Evolutionary conservation across 2,888 invertebrate species (phyloP).

Genomic region (Macroteleia sp.): DNA sequence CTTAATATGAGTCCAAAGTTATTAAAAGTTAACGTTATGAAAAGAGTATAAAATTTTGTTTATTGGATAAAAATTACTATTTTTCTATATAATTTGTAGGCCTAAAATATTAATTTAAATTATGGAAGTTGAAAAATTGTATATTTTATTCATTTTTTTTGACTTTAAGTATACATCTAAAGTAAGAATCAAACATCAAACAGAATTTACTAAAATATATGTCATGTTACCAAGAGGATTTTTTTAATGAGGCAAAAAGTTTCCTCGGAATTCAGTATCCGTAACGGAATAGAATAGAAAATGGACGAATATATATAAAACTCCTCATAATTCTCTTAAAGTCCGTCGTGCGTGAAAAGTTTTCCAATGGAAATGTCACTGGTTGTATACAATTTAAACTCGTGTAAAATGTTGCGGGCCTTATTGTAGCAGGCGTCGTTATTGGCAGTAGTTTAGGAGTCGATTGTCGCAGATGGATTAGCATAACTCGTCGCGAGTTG

Average conservation of each 20-base stretch:
- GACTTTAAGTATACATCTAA: no score
- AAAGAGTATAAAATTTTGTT: no score
- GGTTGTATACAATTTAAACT: constrained; percentile 44
- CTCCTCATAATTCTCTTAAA: constrained; percentile 41
- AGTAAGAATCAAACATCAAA: no score
- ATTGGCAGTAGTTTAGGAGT: constrained; percentile 62
- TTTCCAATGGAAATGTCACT: constrained; percentile 54
- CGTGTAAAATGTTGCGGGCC: constrained; percentile 56
- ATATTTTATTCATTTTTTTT: no score
- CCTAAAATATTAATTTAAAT: no score
- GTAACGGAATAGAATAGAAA: constrained; percentile 42
- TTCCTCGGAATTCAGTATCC: constrained; percentile 1
- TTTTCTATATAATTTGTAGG: no score
- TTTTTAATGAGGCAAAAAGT: no score
- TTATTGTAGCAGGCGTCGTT: constrained; percentile 60
- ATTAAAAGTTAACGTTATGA: no score
- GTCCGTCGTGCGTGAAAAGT: constrained; percentile 53
- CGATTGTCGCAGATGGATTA: constrained; percentile 65
- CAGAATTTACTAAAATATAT: no score
- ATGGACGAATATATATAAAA: constrained; percentile 37
- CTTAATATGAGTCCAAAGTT: no score
- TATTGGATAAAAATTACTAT: no score
- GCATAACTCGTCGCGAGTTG: constrained; percentile 58
- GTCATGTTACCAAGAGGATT: no score
- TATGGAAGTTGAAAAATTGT: neutral